Percentiles rank a stretch among this genome's conserved stretches.
Conservation (phyloP, 2,888 invertebrate genomes). For the Morpho achilles region DNA sequence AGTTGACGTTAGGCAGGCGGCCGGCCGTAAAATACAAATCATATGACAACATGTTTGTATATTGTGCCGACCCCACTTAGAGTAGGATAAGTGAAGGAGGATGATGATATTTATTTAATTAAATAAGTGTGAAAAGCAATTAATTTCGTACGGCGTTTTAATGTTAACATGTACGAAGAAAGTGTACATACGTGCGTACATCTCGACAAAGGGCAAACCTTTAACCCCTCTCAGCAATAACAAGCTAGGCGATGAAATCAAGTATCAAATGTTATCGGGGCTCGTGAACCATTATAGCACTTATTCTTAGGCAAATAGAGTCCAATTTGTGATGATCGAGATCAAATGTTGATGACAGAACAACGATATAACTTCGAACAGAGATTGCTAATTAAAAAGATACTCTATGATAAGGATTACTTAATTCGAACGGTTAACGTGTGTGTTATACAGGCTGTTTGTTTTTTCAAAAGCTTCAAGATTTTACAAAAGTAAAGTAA, state of each 20-base stretch:
- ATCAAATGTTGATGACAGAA: background rate
- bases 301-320: background rate
- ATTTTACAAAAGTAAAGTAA: no score
- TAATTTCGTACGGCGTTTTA: conserved; percentile 17
- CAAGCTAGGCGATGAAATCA: conserved; percentile 19
- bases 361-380: background rate
- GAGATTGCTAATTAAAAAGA: background rate
- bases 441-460: no score
- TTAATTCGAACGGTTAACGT: no score
- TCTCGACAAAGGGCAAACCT: conserved; percentile 23
- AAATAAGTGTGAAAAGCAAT: conserved; percentile 22
- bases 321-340: background rate
- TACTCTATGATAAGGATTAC: background rate
- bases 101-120: conserved; percentile 9
- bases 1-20: no score
- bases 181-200: conserved; percentile 18
- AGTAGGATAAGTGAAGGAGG: no score
- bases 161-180: conserved; percentile 19
- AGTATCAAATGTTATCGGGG: conserved; percentile 1
- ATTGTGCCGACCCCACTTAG: no score
- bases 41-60: no score
- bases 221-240: conserved; percentile 20
- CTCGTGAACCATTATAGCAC: background rate
- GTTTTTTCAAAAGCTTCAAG: no score
- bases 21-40: no score